Percentiles rank a stretch among this genome's conserved stretches.
Conservation (phyloP, 35 echinoderm and acorn worm species). For the Strongylocentrotus purpuratus region DNA sequence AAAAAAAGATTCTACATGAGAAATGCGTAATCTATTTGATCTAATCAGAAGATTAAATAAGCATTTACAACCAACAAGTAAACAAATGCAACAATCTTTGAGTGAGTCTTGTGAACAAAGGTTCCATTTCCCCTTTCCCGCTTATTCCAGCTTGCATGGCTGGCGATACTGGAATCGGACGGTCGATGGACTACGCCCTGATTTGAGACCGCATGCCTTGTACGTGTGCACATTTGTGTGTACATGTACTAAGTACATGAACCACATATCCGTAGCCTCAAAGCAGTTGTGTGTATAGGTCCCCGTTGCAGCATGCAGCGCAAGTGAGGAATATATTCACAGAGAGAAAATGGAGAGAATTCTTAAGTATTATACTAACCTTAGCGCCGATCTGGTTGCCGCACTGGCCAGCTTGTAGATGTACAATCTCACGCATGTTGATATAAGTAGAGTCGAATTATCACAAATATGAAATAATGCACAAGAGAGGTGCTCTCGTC, state of each 20-base stretch:
- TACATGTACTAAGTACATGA: background rate
- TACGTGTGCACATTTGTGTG: background rate
- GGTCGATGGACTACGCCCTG: background rate
- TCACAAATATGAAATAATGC: background rate
- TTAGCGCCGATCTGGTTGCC: constrained; percentile 90
- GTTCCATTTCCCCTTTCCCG: background rate
- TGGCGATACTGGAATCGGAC: background rate
- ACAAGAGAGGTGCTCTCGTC: background rate
- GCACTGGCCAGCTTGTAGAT: constrained; percentile 84
- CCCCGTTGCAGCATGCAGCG: background rate
- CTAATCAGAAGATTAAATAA: no score
- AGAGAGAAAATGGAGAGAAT: background rate
- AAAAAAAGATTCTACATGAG: no score
- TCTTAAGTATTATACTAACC: constrained; percentile 46
- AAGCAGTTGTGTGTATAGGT: background rate
- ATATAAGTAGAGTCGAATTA: background rate
- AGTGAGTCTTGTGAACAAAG: background rate
- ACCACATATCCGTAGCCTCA: background rate
- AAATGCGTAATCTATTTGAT: no score
- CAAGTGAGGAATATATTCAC: background rate
- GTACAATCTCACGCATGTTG: constrained; percentile 88
- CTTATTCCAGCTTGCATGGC: background rate
- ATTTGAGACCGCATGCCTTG: background rate
- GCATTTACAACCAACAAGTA: no score
- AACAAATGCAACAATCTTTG: no score